Base-by-base conservation (phyloP, 2,113 vertebrate species). In the Zonotrichia leucophrys region DNA sequence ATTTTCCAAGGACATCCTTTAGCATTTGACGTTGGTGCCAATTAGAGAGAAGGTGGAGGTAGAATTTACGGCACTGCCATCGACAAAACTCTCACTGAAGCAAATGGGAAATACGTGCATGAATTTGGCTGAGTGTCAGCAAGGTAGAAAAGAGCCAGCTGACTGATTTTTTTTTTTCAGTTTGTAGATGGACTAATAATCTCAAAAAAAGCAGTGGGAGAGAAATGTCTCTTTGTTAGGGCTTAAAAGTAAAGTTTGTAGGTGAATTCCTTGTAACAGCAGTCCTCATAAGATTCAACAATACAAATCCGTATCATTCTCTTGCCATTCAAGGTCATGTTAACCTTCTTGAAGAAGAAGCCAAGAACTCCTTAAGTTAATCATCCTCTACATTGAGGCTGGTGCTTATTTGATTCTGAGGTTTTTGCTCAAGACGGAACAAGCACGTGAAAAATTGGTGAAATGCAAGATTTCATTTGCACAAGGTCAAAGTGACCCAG, bases 291-390 rank as follows among this genome's bases (percentile, higher is more conserved):
- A 96, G 94, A 97, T 94, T 77, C 96, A 97, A 97, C 96, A 96
- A 81, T 96, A 86, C 83, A 93, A 96, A 94, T 91, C 85, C 67
- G 58, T 95, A 97, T 94, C 95, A 96, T 97, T 84, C 87, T 97
- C 95, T 96, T 97, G 95, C 93, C 92, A 69, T 84, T 96, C 50
- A 84, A 98, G 98, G 98, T 98, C 98, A 97, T 5, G 75, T 56
- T 98, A 98, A 98, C 98, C 98, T 98, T 97, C 96, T 95, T 94
- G 95, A 96, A 95, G 94, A 97, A 87, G 93, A 88, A 97, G 96
- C 96, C 97, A 98, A 98, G 94, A 97, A 97, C 97, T 98, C 97
- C 98, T 97, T 97, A 97, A 97, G 97, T 98, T 98, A 98, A 98
- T 98, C 97, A 98, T 97, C 97, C 93, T 96, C 97, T 96, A 92